Percentiles rank a stretch among this genome's conserved stretches.
phyloP scores from a whole-genome alignment of 2,797 vertebrate species.

The Lepilemur ruficaudatus region DNA sequence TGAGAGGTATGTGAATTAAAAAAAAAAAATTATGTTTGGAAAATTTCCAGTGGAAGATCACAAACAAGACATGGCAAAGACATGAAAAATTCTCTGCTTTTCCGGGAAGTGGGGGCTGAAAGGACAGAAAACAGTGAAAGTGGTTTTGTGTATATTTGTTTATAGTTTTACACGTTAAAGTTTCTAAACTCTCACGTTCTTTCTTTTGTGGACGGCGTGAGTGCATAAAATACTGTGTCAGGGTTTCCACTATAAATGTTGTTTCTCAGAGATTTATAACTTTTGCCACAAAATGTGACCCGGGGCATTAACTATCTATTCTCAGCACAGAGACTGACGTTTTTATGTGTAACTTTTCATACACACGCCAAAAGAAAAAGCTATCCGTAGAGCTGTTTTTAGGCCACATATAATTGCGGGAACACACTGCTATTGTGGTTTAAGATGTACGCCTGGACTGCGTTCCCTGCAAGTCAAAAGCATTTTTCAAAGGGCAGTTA shows the following conservation, averaged over 20 bases:
- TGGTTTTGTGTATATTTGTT: background rate
- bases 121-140: background rate
- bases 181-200: conserved; percentile 73
- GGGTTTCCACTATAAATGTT: conserved; percentile 82
- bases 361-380: conserved; percentile 5
- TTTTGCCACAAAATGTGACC: conserved; percentile 79
- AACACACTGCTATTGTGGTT: conserved; percentile 22
- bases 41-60: background rate
- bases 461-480: background rate
- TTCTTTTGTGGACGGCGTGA: conserved; percentile 65
- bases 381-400: conserved; percentile 60
- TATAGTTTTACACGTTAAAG: background rate
- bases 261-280: conserved; percentile 75
- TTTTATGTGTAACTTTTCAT: conserved; percentile 79
- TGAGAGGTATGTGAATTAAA: background rate
- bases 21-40: background rate
- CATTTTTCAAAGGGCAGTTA: conserved; percentile 15
- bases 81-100: background rate
- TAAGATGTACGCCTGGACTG: background rate
- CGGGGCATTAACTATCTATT: conserved; percentile 76
- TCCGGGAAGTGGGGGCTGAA: background rate
- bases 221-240: conserved; percentile 76
- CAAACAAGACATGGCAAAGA: background rate
- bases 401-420: conserved; percentile 16
- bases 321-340: conserved; percentile 68